Evolutionary conservation across 1,140 invertebrate genomes (phyloP), one percentile per base, ranked within the genome.

Genomic region (Xylocopa sonorina): DNA sequence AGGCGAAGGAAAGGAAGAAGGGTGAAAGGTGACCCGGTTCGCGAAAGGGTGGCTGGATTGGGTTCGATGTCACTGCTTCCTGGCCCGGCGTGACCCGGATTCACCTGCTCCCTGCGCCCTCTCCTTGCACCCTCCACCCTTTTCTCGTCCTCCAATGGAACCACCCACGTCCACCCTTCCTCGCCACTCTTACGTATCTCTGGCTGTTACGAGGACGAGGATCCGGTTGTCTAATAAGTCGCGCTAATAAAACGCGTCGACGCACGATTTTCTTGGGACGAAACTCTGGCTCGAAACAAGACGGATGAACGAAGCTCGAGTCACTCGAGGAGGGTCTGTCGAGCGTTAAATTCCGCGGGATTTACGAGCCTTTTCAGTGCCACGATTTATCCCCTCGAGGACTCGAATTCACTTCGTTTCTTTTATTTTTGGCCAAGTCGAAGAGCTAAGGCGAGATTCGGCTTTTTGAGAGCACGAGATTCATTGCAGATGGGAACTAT

Each of bases 11-110:
- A 50, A 62, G 68, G 62, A 77, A 73, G 53, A 75, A 64, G 83
- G 77, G 71, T 60, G 72, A 80, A 55, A 73, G 76, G 75, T 84
- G 76, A 72, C 71, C 80, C 80, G 57, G 75, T 77, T 82, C 53
- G 67, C 53, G 24, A 73, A n/a, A 78, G 77, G 77, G 77, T 78
- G 77, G 62, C 69, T 62, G 83, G 83, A 80, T 69, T 62, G 63
- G 51, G 55, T 74, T 75, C 50, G 57, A 64, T 84, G 75, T 81
- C 77, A 78, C 82, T 78, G 69, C 68, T 78, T 78, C 69, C 58
- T 78, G 48, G 69, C 77, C 77, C 77, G 69, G 77, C 69, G 38
- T 78, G 77, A 78, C 77, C 77, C 58, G 77, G 68, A 78, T 78
- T 73, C 50, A 73, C 77, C 77, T 78, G 77, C 68, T 69, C 75